Base-by-base conservation (phyloP, 2,888 invertebrate species). In the Parnassius orleans region DNA sequence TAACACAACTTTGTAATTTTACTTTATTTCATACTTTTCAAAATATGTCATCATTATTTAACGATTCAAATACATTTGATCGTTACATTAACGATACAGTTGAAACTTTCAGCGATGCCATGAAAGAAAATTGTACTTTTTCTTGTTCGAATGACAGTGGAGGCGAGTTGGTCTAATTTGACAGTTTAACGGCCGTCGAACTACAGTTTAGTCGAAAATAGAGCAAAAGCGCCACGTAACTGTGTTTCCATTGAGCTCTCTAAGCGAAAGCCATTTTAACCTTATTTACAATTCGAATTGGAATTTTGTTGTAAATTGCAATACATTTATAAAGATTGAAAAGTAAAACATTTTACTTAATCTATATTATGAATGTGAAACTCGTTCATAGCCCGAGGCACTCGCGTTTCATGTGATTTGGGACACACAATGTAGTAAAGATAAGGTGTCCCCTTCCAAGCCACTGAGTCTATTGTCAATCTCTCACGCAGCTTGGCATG, bases 371-470 rank as follows among this genome's bases (percentile, higher is more conserved):
- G 79, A 86, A 85, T 85, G 82, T 84, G 82, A 81, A 83, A 84
- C 80, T 80, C 78, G 81, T 81, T 83, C 83, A 81, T 82, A 73
- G 79, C 84, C 80, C 72, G 74, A 77, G 82, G 86, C 83, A 78
- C 83, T 84, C 79, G 78, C 84, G 80, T 85, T 84, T 83, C 84
- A 80, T 83, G 83, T 89, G 89, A 89, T 88, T 82, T 78, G 82
- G 87, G 86, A 81, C 84, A 88, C 87, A 88, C 87, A 88, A 86
- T 87, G 87, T 84, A 85, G 79, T 83, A 84, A 83, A 89, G 89
- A 90, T 90, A 90, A 90, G 87, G 86, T 84, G 77, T 77, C 76
- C 86, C 83, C 80, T 90, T 90, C 89, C 90, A 74, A 86, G 80
- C 84, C 89, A 90, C 81, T 89, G 86, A 69, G 63, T 81, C 88